Percentiles rank a stretch among this genome's conserved stretches.
Evolutionary conservation across 2,888 invertebrate species (phyloP).

Genomic region (Machimus atricapillus): DNA sequence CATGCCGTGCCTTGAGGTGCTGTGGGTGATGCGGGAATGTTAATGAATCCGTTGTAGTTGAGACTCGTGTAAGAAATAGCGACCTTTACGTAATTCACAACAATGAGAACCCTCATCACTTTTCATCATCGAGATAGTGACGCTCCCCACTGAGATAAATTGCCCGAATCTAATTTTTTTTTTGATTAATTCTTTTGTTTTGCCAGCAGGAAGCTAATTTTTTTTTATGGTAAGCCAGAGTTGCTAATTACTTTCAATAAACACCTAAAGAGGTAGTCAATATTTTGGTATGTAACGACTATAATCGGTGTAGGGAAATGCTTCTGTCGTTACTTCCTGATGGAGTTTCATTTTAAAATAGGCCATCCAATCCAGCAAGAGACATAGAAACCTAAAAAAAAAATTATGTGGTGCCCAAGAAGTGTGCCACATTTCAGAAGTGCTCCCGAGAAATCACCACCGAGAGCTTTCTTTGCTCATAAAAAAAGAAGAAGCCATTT

Average conservation of each 20-base stretch:
- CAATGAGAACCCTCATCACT: not conserved
- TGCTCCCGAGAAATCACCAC: not conserved
- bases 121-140: not conserved
- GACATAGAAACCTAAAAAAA: not conserved
- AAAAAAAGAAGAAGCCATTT: not conserved
- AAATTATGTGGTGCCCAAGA: not conserved
- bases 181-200: not conserved
- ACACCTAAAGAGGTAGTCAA: not conserved
- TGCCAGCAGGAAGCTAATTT: not conserved
- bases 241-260: not conserved
- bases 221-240: not conserved
- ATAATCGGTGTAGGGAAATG: not conserved
- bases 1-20: not conserved
- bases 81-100: not conserved
- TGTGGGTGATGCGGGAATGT: not conserved
- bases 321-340: not conserved
- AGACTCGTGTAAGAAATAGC: not conserved
- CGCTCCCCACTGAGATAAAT: not conserved
- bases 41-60: not conserved
- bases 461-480: not conserved
- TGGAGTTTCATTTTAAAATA: not conserved
- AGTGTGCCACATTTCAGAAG: not conserved
- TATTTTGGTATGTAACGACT: not conserved
- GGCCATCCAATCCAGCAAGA: not conserved
- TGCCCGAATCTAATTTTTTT: not conserved